A percentile compares a stretch with the other conserved stretches of the same genome.
These are phyloP conservation scores for Onchidella celtica DNA, from an alignment of 2,888 invertebrate genomes.

Conservation along the genomic window DNA sequence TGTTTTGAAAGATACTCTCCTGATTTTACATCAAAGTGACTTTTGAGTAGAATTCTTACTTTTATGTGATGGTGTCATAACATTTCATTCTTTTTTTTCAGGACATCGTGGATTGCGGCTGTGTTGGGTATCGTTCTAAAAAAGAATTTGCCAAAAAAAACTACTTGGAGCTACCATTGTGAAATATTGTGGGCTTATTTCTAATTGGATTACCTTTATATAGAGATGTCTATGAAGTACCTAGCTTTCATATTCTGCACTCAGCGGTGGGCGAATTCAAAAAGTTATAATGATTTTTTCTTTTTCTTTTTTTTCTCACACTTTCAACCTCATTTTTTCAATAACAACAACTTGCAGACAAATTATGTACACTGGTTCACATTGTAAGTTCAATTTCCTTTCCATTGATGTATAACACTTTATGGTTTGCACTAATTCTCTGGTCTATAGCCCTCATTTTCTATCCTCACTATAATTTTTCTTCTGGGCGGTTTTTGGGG, in stretches of 20 bases:
- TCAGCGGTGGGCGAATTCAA: neutral
- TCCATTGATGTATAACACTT: neutral
- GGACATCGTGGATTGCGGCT: neutral
- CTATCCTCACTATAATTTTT: neutral
- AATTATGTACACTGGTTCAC: constrained; percentile 1
- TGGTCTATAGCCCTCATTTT: neutral
- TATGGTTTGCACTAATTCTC: neutral
- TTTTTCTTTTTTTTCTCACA: neutral
- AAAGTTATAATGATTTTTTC: neutral
- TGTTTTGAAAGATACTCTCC: neutral
- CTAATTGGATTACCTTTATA: neutral
- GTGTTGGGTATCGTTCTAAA: neutral
- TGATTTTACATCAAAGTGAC: neutral
- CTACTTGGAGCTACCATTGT: neutral
- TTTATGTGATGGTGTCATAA: neutral
- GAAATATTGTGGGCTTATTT: neutral
- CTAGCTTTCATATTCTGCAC: neutral
- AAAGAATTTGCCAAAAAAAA: neutral
- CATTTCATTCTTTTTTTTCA: neutral
- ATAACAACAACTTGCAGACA: neutral
- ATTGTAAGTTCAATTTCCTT: neutral
- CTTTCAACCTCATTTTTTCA: constrained; percentile 8
- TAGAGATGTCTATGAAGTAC: neutral
- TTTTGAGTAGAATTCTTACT: neutral
- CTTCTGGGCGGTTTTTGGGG: neutral